Evolutionary conservation across 1,140 invertebrate species (phyloP), one percentile per base, ranked within the genome.

Genomic region (Stegodyphus mimosarum): DNA sequence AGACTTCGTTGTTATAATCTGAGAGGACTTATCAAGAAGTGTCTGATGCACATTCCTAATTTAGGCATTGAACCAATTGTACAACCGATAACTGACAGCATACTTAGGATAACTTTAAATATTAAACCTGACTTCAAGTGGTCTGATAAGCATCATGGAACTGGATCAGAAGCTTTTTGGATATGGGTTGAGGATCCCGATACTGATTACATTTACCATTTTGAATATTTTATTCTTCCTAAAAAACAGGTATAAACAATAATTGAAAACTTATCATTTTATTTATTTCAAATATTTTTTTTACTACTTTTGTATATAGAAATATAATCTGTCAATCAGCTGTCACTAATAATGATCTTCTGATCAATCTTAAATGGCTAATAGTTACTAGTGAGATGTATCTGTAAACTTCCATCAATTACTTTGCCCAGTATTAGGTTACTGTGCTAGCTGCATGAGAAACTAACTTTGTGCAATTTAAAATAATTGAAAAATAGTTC

Each of bases 111-210:
- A 87, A 94, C 94, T 67, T 92, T 99, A 13, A 93, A 92, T 67
- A 94, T 99, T 10, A 94, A 90, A 78, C 94, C 98, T 0, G 93
- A 94, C 86, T 99, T 99, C 90, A 93, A 92, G 70, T 99, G 97
- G 97, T 96, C 96, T 89, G 96, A 97, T 89, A 93, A 93, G 87
- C 91, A 96, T 79, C 97, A 99, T 90, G 97, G 98, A 0, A 95
- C 94, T 90, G 93, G 92, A 10, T 93, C 95, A 1, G 96, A 99
- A 91, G 93, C 95, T 4, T 99, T 99, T 91, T 99, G 97, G 96
- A 94, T 99, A 74, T 99, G 98, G 97, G 95, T 99, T 15, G 98
- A 99, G 91, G 97, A 99, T 91, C 95, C 97, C 0, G 95, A 96
- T 13, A 95, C 93, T 83, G 97, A 99, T 90, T 94, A 94, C 87